Conservation (phyloP, 2,113 vertebrate genomes). For the Vicugna pacos region DNA sequence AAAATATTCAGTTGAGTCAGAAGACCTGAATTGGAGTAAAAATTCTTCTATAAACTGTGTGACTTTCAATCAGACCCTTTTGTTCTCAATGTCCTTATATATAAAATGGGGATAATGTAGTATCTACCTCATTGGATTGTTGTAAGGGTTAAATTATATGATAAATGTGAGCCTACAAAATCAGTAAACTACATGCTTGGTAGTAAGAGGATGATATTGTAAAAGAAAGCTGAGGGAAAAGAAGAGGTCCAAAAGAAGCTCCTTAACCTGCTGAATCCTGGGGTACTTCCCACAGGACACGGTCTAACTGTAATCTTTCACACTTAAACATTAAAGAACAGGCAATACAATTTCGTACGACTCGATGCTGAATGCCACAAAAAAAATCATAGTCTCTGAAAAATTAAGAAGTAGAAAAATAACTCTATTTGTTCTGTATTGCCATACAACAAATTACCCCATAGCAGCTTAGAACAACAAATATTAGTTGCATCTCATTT, state of each 20-base stretch:
- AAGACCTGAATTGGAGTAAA: not conserved
- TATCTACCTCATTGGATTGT: constrained; percentile 43
- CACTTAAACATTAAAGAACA: not conserved
- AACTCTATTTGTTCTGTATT: not conserved
- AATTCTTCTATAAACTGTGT: not conserved
- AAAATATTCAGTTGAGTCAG: not conserved
- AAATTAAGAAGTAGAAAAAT: not conserved
- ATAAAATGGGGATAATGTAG: constrained; percentile 25
- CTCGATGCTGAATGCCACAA: not conserved
- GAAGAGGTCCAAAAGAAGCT: not conserved
- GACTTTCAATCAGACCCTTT: constrained; percentile 37
- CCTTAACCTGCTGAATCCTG: not conserved
- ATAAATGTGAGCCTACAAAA: constrained; percentile 57
- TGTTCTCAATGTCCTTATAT: constrained; percentile 21
- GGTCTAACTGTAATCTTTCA: not conserved
- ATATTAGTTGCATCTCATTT: not conserved
- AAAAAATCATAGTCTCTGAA: not conserved
- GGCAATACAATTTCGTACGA: not conserved
- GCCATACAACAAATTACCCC: not conserved
- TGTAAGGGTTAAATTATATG: constrained; percentile 52
- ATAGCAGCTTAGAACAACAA: not conserved
- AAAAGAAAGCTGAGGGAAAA: not conserved
- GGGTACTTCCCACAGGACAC: not conserved
- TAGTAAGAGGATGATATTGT: not conserved
- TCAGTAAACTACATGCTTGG: not conserved